These are phyloP conservation scores for Xanthia icteritia DNA, from an alignment of 2,888 invertebrate genomes.

Conservation along the genomic window DNA sequence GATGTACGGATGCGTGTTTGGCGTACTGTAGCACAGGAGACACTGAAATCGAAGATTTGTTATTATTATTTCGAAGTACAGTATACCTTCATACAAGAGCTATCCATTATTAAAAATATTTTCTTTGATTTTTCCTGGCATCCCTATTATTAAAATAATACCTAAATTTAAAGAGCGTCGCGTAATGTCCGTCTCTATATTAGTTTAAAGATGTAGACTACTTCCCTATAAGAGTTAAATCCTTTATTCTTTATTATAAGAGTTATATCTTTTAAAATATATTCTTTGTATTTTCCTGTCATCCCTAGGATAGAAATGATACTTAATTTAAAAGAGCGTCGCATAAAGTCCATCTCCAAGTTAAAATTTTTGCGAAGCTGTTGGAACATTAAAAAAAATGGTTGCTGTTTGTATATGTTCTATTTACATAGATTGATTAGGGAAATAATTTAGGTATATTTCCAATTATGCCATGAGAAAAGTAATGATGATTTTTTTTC, in stretches of 20 bases:
- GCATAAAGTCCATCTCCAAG: no score
- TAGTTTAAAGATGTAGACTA: no score
- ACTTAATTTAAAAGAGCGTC: background rate
- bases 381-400: background rate
- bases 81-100: no score
- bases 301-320: background rate
- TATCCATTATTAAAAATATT: no score
- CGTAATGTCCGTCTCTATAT: no score
- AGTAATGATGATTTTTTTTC: background rate
- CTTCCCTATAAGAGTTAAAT: no score
- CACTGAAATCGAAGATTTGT: slow-evolving; percentile 74
- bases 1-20: slow-evolving; percentile 90
- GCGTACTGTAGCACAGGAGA: slow-evolving; percentile 88
- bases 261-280: no score
- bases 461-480: background rate
- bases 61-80: no score
- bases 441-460: background rate
- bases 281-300: background rate
- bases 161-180: no score
- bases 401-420: background rate
- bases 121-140: no score
- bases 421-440: background rate
- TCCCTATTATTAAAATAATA: no score
- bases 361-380: background rate
- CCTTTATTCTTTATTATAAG: no score